phyloP scores from a whole-genome alignment of 2,797 vertebrate species.

The Trematomus bernacchii region DNA sequence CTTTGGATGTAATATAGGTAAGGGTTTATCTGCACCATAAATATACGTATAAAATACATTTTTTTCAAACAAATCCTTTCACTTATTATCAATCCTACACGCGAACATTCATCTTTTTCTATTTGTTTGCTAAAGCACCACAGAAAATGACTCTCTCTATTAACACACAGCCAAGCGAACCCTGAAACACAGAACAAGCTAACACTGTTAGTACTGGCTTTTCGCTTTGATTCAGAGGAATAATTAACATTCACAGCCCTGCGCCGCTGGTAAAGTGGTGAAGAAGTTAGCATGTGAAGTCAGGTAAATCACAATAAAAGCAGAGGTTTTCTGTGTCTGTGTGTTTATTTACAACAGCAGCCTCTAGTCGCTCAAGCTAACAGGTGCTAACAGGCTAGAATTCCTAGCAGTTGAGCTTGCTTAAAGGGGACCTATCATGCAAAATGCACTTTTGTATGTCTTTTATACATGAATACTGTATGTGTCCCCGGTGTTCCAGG shows the following conservation, averaged over 20 bases:
- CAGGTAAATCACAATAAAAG: background rate
- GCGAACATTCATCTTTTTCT: no score
- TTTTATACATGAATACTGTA: no score
- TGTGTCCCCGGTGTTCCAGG: no score
- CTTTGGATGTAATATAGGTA: no score
- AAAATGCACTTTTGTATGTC: no score
- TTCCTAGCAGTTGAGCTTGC: background rate
- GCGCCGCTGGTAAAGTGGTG: no score
- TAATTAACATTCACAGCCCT: background rate
- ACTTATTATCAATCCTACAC: background rate
- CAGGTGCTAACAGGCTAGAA: background rate
- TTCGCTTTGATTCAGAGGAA: background rate
- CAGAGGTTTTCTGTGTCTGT: background rate
- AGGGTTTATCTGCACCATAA: background rate
- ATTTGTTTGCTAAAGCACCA: background rate
- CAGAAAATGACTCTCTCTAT: background rate
- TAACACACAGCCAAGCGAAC: no score
- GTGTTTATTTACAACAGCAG: background rate
- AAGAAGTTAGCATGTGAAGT: no score
- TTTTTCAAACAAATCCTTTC: background rate
- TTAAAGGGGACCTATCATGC: no score
- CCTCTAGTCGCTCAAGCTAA: background rate
- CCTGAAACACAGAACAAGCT: background rate
- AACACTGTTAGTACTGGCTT: background rate
- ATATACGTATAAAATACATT: background rate